Conservation (phyloP, 37 sponge, comb jelly and placozoan species). For the Eunapius fragilis region DNA sequence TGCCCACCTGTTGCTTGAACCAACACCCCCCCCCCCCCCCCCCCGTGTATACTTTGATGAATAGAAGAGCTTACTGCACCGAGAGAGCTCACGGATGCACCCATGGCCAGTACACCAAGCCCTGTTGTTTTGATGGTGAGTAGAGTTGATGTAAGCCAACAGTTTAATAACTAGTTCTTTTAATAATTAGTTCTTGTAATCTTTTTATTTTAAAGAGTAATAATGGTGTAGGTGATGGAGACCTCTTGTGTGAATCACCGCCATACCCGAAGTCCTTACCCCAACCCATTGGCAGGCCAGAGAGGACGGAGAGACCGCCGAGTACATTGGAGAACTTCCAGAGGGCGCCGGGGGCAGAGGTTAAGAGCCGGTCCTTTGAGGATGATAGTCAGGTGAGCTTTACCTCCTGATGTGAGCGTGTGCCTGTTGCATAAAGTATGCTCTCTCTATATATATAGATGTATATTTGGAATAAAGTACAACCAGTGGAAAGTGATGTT, state of each 20-base stretch:
- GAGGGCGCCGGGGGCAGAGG: conserved; percentile 79
- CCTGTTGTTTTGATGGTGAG: conserved; percentile 16
- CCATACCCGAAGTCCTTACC: conserved; percentile 41
- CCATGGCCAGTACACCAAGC: conserved; percentile 68
- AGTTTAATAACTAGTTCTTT: not conserved
- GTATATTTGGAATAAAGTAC: conserved; percentile 59
- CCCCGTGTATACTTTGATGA: not conserved
- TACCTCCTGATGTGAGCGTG: not conserved
- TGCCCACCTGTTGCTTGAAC: not conserved
- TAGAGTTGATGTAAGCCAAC: not conserved
- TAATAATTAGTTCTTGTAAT: not conserved
- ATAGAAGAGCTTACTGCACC: conserved; percentile 77
- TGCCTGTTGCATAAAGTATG: not conserved
- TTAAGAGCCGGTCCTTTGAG: conserved; percentile 59
- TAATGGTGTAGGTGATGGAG: not conserved
- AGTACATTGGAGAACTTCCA: conserved; percentile 55
- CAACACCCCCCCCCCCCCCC: not conserved
- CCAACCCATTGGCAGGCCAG: conserved; percentile 34
- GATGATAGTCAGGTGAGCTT: conserved; percentile 60
- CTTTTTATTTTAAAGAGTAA: not conserved
- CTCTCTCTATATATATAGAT: conserved; percentile 16
- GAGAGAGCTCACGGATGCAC: conserved; percentile 72
- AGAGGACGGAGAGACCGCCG: not conserved
- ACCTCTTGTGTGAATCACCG: not conserved
- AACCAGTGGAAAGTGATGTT: conserved; percentile 69